Conservation (phyloP, 2,888 invertebrate genomes). For the Oegoconia quadripuncta region DNA sequence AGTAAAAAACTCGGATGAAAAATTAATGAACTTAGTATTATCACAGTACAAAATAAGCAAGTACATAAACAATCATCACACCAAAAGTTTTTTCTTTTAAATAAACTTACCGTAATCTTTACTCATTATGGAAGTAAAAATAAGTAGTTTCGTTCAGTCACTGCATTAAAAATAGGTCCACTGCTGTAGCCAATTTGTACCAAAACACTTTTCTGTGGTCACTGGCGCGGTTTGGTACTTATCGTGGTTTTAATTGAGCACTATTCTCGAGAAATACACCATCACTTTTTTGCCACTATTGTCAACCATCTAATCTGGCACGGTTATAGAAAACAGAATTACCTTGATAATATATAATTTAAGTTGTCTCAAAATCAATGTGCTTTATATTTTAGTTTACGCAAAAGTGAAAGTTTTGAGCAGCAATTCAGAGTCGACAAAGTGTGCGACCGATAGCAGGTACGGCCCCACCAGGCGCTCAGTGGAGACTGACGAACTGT, state of each 20-base stretch:
- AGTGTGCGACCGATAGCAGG: neutral
- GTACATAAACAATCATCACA: too few species aligned
- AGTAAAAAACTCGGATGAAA: too few species aligned
- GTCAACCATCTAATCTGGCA: neutral
- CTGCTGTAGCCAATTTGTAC: slow-evolving; percentile 2
- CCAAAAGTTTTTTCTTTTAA: too few species aligned
- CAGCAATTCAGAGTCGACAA: neutral
- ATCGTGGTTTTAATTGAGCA: slow-evolving; percentile 4
- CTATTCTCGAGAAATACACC: slow-evolving; percentile 20
- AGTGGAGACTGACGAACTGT: slow-evolving; percentile 12
- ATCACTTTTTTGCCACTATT: slow-evolving; percentile 20
- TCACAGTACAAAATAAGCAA: too few species aligned
- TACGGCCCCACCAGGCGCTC: slow-evolving; percentile 8
- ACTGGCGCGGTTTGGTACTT: neutral
- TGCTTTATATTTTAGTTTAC: slow-evolving; percentile 1
- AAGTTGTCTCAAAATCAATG: neutral
- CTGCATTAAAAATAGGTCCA: slow-evolving; percentile 9
- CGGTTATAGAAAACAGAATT: neutral
- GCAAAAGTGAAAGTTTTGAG: slow-evolving; percentile 34
- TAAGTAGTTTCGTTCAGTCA: neutral
- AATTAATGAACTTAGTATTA: too few species aligned
- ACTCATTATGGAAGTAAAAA: slow-evolving; percentile 40
- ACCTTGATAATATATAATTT: neutral
- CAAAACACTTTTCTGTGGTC: neutral
- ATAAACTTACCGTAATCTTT: slow-evolving; percentile 55